Base-by-base conservation (phyloP, 2,113 vertebrate genomes). In the Leptocoma aspasia region DNA sequence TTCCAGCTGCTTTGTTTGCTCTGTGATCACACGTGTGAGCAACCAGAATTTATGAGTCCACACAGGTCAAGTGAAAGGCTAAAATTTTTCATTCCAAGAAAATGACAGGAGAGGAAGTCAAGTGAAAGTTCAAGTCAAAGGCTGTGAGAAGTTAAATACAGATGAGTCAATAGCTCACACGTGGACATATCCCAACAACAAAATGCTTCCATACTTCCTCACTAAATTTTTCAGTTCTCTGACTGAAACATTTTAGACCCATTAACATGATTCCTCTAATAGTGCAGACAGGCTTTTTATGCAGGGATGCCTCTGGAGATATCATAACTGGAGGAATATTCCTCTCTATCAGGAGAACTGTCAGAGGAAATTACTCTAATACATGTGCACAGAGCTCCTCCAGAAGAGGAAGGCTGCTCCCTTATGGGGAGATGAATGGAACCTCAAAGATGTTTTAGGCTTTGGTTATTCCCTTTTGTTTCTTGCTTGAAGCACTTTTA, bases 401-500 rank as follows among this genome's bases (percentile, higher is more conserved):
- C 86, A 76, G 78, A 95, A 94, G 37, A 82, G 44, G 75, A 92
- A 76, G 45, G 76, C 63, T 88, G 61, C 33, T 95, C 76, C 86
- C 63, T 76, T 52, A 86, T 28, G 80, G 86, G 63, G 63, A 95
- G 69, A 89, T 59, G 63, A 95, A 91, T 75, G 77, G 89, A 92
- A 95, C 77, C 77, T 93, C 89, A 87, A 87, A 78, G 56, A 93
- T 89, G 39, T 64, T 57, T 44, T 63, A 94, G 64, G 39, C n/a
- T 94, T 80, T 90, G 31, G 73, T 75, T 96, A 94, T 94, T 95
- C 94, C 82, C 77, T 93, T 86, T 75, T 61, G 52, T 68, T 95
- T 89, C 87, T 94, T 90, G 82, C 93, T 94, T 85, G 92, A 95
- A 92, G 96, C 87, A 82, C 91, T 96, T 94, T 93, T 37, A 95